phyloP scores from a whole-genome alignment of 2,888 invertebrate species.

The Drosophila maculinotata region DNA sequence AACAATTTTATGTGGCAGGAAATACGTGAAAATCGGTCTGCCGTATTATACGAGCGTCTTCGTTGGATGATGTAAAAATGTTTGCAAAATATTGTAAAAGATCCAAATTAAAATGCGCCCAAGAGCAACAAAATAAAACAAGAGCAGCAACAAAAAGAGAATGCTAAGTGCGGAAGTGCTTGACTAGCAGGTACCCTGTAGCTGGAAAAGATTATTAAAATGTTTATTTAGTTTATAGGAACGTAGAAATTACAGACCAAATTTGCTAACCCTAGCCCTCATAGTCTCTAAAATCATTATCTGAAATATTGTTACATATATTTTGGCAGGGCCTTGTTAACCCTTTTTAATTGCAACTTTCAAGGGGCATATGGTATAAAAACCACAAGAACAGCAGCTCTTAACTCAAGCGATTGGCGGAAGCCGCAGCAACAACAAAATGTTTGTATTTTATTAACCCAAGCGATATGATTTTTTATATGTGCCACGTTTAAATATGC shows the following conservation, averaged over 20 bases:
- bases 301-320: too few relatives aligned
- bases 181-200: constrained; percentile 6
- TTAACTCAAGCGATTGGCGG: constrained; percentile 2
- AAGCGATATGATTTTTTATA: constrained; percentile 39
- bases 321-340: too few relatives aligned
- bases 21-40: not conserved
- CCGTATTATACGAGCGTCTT: not conserved
- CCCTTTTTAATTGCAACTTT: not conserved
- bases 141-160: not conserved
- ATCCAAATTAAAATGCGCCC: constrained; percentile 56
- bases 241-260: too few relatives aligned
- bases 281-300: too few relatives aligned
- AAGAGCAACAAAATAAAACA: constrained; percentile 25
- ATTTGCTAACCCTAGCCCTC: too few relatives aligned
- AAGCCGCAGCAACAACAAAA: constrained; percentile 18
- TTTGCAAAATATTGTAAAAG: constrained; percentile 34
- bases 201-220: not conserved
- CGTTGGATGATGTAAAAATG: constrained; percentile 11
- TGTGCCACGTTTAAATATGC: constrained; percentile 36
- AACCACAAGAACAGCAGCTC: constrained; percentile 3
- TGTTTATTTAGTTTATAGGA: too few relatives aligned
- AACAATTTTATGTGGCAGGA: constrained; percentile 1
- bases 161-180: not conserved
- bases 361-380: not conserved
- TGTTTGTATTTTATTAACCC: constrained; percentile 44